A percentile compares a stretch with the other conserved stretches of the same genome.
These are phyloP conservation scores for Ptiloglossa arizonensis DNA, from an alignment of 1,140 invertebrate genomes.

Conservation along the genomic window DNA sequence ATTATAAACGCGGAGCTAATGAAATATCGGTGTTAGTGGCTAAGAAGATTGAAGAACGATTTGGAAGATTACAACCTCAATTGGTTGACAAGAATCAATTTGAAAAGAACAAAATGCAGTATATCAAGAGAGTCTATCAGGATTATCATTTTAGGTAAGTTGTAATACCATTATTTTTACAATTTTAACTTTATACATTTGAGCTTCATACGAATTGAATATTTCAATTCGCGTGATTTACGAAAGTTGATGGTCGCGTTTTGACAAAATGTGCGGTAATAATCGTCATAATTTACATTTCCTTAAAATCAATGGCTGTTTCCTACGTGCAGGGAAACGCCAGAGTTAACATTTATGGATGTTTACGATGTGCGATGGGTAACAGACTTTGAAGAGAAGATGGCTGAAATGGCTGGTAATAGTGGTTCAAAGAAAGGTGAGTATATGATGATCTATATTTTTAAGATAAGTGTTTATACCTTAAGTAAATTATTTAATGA, in stretches of 20 bases:
- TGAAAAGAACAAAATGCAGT: constrained; percentile 82
- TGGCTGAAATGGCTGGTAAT: constrained; percentile 73
- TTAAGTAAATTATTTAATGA: constrained; percentile 20
- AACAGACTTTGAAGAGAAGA: constrained; percentile 80
- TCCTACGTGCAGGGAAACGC: constrained; percentile 80
- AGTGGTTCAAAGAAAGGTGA: constrained; percentile 76
- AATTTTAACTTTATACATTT: background rate
- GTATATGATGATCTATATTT: constrained; percentile 61
- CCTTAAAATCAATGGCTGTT: constrained; percentile 74
- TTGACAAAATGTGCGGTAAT: constrained; percentile 15
- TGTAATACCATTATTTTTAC: background rate
- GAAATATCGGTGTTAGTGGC: constrained; percentile 83
- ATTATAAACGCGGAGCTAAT: constrained; percentile 82
- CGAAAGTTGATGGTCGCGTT: background rate
- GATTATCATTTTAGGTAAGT: constrained; percentile 83
- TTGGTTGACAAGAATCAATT: constrained; percentile 82
- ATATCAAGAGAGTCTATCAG: constrained; percentile 82
- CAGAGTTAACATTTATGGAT: constrained; percentile 81
- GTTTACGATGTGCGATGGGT: constrained; percentile 81
- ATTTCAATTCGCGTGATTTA: constrained; percentile 1
- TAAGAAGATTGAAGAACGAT: constrained; percentile 84
- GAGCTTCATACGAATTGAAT: background rate
- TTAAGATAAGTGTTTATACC: background rate
- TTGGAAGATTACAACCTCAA: constrained; percentile 84
- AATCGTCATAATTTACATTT: constrained; percentile 34